These are phyloP conservation scores for Laspeyria flexula DNA, from an alignment of 2,888 invertebrate genomes.

Conservation along the genomic window DNA sequence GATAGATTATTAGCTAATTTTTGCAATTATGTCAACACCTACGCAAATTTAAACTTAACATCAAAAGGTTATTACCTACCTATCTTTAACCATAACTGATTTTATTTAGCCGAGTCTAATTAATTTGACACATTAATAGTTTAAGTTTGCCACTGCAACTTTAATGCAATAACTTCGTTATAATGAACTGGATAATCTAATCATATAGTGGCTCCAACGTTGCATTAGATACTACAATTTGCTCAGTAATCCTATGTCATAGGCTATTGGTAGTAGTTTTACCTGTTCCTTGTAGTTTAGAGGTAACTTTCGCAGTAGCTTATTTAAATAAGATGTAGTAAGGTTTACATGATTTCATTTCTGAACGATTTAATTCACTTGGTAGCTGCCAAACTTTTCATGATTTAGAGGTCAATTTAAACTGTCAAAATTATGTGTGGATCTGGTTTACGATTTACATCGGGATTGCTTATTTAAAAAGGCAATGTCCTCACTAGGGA, in stretches of 20 bases:
- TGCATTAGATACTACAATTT: not conserved
- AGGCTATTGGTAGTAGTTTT: slow-evolving; percentile 27
- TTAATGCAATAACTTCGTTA: not conserved
- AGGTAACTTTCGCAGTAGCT: slow-evolving; percentile 10
- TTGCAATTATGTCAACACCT: too few species aligned
- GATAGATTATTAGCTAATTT: too few species aligned
- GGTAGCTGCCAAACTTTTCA: too few species aligned
- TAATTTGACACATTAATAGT: not conserved
- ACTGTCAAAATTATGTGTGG: too few species aligned
- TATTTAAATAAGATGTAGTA: too few species aligned
- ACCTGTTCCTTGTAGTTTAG: slow-evolving; percentile 5
- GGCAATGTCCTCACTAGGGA: too few species aligned
- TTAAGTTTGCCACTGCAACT: not conserved
- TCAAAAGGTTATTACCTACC: too few species aligned
- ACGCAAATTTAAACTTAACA: too few species aligned
- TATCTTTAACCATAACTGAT: too few species aligned
- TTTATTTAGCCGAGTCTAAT: not conserved
- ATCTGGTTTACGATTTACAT: too few species aligned
- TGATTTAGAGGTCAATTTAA: too few species aligned
- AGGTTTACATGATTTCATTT: slow-evolving; percentile 6
- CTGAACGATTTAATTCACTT: not conserved
- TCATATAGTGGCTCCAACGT: slow-evolving; percentile 28
- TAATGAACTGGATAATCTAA: slow-evolving; percentile 19
- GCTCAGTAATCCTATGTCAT: slow-evolving; percentile 23
- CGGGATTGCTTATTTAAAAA: too few species aligned